phyloP scores from a whole-genome alignment of 2,888 invertebrate genomes.

The Trimorus sp. region DNA sequence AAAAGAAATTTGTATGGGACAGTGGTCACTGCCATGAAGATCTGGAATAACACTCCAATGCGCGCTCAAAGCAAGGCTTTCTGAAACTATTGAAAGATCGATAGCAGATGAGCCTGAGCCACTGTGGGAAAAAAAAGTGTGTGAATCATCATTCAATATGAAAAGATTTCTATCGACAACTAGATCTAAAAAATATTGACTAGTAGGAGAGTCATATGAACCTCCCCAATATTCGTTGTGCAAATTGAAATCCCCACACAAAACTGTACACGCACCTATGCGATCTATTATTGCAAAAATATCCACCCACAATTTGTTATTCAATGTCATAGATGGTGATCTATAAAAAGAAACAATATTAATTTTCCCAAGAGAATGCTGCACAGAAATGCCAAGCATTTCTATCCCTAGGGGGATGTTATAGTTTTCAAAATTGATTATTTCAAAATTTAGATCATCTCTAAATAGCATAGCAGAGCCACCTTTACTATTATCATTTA shows the following conservation, averaged over 20 bases:
- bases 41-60: background rate
- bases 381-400: background rate
- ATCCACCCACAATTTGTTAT: background rate
- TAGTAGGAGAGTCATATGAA: background rate
- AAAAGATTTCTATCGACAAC: background rate
- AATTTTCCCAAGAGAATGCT: background rate
- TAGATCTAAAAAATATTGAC: background rate
- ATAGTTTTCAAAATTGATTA: too few relatives aligned
- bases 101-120: constrained; percentile 5
- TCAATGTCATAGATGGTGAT: constrained; percentile 1
- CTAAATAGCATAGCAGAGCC: too few relatives aligned
- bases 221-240: constrained; percentile 22
- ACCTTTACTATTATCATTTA: too few relatives aligned
- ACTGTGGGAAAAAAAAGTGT: constrained; percentile 8
- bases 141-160: background rate
- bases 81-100: constrained; percentile 3
- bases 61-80: background rate
- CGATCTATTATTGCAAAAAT: constrained; percentile 4
- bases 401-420: background rate
- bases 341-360: constrained; percentile 13
- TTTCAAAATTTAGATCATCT: too few relatives aligned
- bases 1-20: background rate
- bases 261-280: background rate
- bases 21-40: constrained; percentile 6
- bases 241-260: constrained; percentile 35